Percentiles rank a stretch among this genome's conserved stretches.
phyloP scores from a whole-genome alignment of 2,888 invertebrate species.

The Gnatocerus cornutus region DNA sequence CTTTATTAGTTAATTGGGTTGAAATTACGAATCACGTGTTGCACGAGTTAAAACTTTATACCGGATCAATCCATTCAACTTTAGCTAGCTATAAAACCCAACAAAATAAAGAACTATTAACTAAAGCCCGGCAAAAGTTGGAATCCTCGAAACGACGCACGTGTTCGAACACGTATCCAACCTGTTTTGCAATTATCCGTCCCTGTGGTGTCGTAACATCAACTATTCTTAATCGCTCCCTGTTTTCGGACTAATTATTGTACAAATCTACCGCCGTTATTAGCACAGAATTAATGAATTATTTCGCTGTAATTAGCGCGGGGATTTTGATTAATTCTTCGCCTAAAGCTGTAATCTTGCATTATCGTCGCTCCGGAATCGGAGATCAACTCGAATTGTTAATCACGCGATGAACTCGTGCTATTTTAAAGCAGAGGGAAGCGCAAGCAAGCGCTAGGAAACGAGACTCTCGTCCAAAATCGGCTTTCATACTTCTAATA shows the following conservation, averaged over 20 bases:
- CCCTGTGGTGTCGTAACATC: slow-evolving; percentile 52
- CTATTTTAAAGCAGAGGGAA: slow-evolving; percentile 12
- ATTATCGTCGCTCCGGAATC: slow-evolving; percentile 45
- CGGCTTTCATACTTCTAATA: too few relatives aligned
- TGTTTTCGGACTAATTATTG: slow-evolving; percentile 62
- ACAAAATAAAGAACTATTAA: slow-evolving; percentile 67
- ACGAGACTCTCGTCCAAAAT: too few relatives aligned
- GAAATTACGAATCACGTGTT: slow-evolving; percentile 37
- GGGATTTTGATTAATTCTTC: slow-evolving; percentile 59
- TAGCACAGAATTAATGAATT: slow-evolving; percentile 60
- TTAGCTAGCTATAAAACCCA: slow-evolving; percentile 62
- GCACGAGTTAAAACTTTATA: slow-evolving; percentile 60
- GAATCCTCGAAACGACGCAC: slow-evolving; percentile 60
- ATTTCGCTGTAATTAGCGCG: slow-evolving; percentile 58
- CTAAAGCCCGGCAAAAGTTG: slow-evolving; percentile 65
- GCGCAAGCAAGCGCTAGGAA: not conserved
- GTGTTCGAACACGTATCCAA: slow-evolving; percentile 62
- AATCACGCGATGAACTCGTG: slow-evolving; percentile 37
- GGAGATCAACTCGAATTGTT: slow-evolving; percentile 43
- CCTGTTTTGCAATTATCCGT: slow-evolving; percentile 57
- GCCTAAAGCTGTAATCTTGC: slow-evolving; percentile 47
- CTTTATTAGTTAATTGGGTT: slow-evolving; percentile 37
- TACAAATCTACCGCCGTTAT: slow-evolving; percentile 59
- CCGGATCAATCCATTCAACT: slow-evolving; percentile 62
- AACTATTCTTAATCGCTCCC: slow-evolving; percentile 60